Percentiles rank a stretch among this genome's conserved stretches.
Conservation (phyloP, 2,113 vertebrate genomes). For the Pomatostomus ruficeps region DNA sequence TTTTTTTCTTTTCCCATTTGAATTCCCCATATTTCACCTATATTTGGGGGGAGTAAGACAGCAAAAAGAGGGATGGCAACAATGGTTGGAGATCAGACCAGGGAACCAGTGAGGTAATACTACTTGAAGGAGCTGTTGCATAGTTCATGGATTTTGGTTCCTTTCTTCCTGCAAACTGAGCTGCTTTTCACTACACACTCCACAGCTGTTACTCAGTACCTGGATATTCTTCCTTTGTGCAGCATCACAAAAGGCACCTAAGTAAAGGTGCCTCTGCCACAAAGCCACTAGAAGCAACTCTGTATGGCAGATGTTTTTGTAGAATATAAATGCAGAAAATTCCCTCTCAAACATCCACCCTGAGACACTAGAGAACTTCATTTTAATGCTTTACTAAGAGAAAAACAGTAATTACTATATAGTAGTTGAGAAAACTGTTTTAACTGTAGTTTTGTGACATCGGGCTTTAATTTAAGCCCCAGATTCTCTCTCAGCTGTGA, state of each 20-base stretch:
- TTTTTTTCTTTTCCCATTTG: not conserved
- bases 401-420: not conserved
- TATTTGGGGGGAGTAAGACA: not conserved
- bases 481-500: not conserved
- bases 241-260: not conserved
- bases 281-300: not conserved
- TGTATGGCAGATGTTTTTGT: not conserved
- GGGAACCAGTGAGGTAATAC: not conserved
- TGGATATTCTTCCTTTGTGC: not conserved
- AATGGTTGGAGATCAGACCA: not conserved
- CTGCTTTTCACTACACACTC: not conserved
- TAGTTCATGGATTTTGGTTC: not conserved
- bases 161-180: not conserved
- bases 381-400: not conserved
- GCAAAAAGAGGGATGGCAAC: not conserved
- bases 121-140: not conserved
- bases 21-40: not conserved
- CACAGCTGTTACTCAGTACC: too few relatives aligned
- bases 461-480: not conserved
- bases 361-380: rapidly evolving
- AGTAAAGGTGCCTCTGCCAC: not conserved
- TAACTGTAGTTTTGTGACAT: not conserved
- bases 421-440: not conserved
- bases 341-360: not conserved
- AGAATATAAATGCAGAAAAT: not conserved